Conservation (phyloP, 2,797 vertebrate genomes). For the Sebastes melanostomus region DNA sequence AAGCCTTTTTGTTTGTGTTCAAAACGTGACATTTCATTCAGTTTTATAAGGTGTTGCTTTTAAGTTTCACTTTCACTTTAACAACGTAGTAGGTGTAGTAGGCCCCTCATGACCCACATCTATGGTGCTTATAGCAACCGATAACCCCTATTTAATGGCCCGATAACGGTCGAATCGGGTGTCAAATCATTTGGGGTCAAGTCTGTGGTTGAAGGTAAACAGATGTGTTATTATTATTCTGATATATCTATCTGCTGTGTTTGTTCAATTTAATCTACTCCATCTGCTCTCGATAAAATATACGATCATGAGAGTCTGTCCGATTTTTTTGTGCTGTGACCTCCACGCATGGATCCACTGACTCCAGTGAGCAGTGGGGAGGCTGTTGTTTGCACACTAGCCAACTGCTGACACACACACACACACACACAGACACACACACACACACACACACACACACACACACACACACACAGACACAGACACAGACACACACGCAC, state of each 20-base stretch:
- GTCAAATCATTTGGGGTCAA: background rate
- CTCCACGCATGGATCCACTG: constrained; percentile 15
- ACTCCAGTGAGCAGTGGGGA: constrained; percentile 24
- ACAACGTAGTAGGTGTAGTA: too few species aligned
- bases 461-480: constrained; percentile 9
- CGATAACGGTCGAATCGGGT: too few species aligned
- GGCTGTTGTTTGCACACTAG: constrained; percentile 19
- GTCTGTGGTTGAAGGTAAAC: constrained; percentile 9
- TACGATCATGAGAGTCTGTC: background rate
- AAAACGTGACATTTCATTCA: too few species aligned
- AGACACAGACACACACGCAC: constrained; percentile 11
- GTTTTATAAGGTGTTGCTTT: too few species aligned
- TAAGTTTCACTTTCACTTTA: too few species aligned
- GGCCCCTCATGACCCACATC: too few species aligned
- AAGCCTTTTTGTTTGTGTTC: too few species aligned
- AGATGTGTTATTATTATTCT: constrained; percentile 26
- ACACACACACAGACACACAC: too few species aligned
- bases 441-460: background rate
- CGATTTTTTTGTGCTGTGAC: constrained; percentile 22
- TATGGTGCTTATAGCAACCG: too few species aligned
- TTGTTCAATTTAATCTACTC: constrained; percentile 16
- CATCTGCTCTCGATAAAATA: constrained; percentile 27
- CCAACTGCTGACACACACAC: constrained; percentile 1
- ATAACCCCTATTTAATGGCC: too few species aligned
- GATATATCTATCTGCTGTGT: constrained; percentile 10